Percentiles rank a stretch among this genome's conserved stretches.
Conservation (phyloP, 2,113 vertebrate genomes). For the Sapajus apella region DNA sequence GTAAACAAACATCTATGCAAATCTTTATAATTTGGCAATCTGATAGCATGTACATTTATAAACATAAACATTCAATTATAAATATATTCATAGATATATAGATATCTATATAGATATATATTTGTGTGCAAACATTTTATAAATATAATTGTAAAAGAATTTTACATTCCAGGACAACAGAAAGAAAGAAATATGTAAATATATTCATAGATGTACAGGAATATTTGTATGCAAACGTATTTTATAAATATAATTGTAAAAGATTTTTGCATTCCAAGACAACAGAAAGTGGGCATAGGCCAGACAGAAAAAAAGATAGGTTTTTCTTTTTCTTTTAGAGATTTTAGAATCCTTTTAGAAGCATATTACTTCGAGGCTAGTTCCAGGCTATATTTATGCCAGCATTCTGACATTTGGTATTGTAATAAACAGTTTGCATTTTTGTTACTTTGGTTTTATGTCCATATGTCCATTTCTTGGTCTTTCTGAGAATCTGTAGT, state of each 20-base stretch:
- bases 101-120: neutral
- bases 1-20: neutral
- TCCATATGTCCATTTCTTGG: neutral
- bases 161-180: neutral
- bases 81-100: neutral
- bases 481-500: neutral
- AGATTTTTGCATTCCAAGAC: neutral
- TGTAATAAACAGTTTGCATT: neutral
- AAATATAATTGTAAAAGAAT: neutral
- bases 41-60: neutral
- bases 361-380: neutral
- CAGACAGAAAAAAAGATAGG: neutral
- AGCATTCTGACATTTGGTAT: neutral
- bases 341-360: neutral
- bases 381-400: conserved; percentile 19
- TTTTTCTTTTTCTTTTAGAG: neutral
- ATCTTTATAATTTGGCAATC: neutral
- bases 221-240: neutral
- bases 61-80: neutral
- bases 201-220: neutral
- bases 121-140: neutral
- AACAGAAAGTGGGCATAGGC: neutral
- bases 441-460: conserved; percentile 23
- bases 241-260: neutral
- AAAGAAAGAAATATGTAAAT: too few species aligned